Percentiles rank a stretch among this genome's conserved stretches.
Conservation (phyloP, 2,113 vertebrate species). For the Sminthopsis crassicaudata region DNA sequence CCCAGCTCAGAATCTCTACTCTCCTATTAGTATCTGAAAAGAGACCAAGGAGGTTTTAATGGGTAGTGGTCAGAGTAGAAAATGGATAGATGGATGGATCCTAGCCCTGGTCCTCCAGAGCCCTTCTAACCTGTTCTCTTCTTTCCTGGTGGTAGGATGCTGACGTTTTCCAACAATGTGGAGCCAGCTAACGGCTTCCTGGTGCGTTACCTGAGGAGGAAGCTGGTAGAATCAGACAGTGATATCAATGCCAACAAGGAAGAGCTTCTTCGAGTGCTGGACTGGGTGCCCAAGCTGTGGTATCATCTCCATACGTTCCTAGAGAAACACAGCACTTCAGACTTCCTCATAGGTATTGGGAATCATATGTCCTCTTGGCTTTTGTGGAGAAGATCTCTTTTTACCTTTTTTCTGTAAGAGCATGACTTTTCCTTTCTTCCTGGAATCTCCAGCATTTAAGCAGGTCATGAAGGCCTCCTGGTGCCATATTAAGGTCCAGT, state of each 20-base stretch:
- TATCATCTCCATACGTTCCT: conserved; percentile 97
- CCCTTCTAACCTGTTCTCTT: not conserved
- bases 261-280: conserved; percentile 91
- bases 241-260: conserved; percentile 86
- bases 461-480: no score
- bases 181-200: conserved; percentile 97
- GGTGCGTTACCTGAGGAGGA: conserved; percentile 94
- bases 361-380: not conserved
- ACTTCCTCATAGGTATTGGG: conserved; percentile 95
- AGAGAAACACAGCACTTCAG: conserved; percentile 97
- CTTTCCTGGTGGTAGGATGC: conserved; percentile 87
- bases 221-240: conserved; percentile 91
- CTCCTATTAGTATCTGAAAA: not conserved
- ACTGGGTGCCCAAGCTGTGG: conserved; percentile 98
- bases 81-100: not conserved
- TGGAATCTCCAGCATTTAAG: not conserved
- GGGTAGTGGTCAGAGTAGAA: not conserved
- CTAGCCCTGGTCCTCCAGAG: not conserved
- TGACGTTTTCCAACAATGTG: conserved; percentile 97
- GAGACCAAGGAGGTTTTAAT: not conserved
- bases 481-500: not conserved
- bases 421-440: not conserved
- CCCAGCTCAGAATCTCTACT: not conserved
- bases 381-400: conserved; percentile 9
- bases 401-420: no score